These are phyloP conservation scores for Malachius bipustulatus DNA, from an alignment of 2,888 invertebrate genomes.

Conservation along the genomic window DNA sequence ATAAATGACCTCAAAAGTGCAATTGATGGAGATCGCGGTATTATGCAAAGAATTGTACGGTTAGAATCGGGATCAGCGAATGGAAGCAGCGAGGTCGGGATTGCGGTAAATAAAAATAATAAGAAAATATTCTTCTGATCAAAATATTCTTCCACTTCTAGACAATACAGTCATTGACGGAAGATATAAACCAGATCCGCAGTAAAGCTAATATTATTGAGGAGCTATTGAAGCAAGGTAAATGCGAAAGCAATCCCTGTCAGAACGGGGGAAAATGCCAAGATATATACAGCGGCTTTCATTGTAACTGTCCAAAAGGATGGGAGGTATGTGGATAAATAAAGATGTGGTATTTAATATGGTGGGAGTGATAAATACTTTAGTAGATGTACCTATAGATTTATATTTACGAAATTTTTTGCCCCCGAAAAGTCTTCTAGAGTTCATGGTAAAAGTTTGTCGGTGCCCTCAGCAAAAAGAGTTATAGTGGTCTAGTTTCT, in stretches of 20 bases:
- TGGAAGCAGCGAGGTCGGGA: not conserved
- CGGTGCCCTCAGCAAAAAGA: too few relatives aligned
- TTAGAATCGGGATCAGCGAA: constrained; percentile 3
- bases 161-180: too few relatives aligned
- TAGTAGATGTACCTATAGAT: too few relatives aligned
- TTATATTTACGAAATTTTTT: too few relatives aligned
- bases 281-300: constrained; percentile 55
- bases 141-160: too few relatives aligned
- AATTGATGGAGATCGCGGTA: not conserved
- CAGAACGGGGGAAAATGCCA: constrained; percentile 73
- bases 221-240: constrained; percentile 41
- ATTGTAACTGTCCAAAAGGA: constrained; percentile 60
- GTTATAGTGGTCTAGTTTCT: too few relatives aligned
- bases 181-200: constrained; percentile 39
- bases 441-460: too few relatives aligned
- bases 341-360: too few relatives aligned
- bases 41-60: not conserved
- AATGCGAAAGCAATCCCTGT: constrained; percentile 66
- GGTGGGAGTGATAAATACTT: too few relatives aligned
- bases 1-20: not conserved
- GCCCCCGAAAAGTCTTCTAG: too few relatives aligned
- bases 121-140: not conserved
- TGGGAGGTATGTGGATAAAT: constrained; percentile 71
- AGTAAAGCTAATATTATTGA: constrained; percentile 33
- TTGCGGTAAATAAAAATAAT: not conserved